Percentiles rank a stretch among this genome's conserved stretches.
Conservation (phyloP, 2,888 invertebrate genomes). For the Calliphora vomitoria region DNA sequence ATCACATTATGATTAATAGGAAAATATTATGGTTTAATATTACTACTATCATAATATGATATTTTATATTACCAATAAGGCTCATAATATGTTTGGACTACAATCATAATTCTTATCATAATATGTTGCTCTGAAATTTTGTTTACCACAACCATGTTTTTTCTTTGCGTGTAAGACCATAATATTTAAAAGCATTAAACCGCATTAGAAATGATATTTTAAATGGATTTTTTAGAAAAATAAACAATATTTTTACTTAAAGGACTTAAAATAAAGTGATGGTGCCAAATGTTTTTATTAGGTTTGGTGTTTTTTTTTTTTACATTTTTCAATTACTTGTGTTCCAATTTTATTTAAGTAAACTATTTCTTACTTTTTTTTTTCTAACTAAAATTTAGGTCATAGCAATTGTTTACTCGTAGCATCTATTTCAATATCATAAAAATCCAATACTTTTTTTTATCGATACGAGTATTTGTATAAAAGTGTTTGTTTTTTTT, state of each 20-base stretch:
- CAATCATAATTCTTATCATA: too few species aligned
- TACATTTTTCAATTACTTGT: not conserved
- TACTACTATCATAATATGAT: too few species aligned
- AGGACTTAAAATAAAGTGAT: not conserved
- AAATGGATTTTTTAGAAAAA: not conserved
- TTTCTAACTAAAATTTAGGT: conserved; percentile 45
- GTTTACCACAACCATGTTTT: too few species aligned
- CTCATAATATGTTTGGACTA: too few species aligned
- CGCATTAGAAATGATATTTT: not conserved
- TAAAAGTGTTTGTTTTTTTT: conserved; percentile 1
- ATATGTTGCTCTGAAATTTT: too few species aligned
- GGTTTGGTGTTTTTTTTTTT: not conserved
- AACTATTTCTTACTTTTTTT: conserved; percentile 2
- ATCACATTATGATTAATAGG: too few species aligned
- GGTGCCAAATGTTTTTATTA: conserved; percentile 32
- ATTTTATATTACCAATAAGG: too few species aligned
- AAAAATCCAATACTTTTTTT: conserved; percentile 1
- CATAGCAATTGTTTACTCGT: not conserved
- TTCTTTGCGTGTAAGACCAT: not conserved
- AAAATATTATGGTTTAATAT: too few species aligned
- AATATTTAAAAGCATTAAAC: not conserved
- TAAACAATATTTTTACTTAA: not conserved
- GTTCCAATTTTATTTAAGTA: conserved; percentile 2
- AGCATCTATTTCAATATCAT: conserved; percentile 52
- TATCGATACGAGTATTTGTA: conserved; percentile 1